Base-by-base conservation (phyloP, 2,113 vertebrate genomes). In the Calidris pygmaea region DNA sequence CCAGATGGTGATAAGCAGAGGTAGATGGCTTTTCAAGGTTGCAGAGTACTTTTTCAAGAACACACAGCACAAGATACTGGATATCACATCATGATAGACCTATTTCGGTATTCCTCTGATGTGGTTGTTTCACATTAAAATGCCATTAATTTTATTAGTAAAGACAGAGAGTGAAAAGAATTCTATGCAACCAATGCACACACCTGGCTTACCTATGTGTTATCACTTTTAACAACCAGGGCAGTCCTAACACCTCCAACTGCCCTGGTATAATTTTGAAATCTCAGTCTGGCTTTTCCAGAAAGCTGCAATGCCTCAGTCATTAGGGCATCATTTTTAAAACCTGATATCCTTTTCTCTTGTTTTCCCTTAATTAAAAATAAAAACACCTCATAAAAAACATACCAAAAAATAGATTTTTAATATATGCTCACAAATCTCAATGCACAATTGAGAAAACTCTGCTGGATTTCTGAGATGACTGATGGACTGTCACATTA, bases 391-490 rank as follows among this genome's bases (percentile, higher is more conserved):
- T 6, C 47, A 26, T 7, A 70, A 41, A 72, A 27, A 2, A 3
- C 19, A 45, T 27, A 52, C 12, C 18, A 70, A 47, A 17, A 48
- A 63, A 41, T 2, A 47, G 29, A 30, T 59, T 73, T 72, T 77
- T 47, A 60, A 37, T 18, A 39, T 24, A 8, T n/a, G 45, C 29
- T 86, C 3, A 27, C 23, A 53, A 56, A 50, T 24, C 23, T 52
- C 0, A 0, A 5, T 78, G 41, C 14, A 67, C 17, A 23, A 1
- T 14, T 67, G 47, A 30, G 5, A 16, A 35, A 41, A 34, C 3
- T 59, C 45, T 65, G 22, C 72, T 35, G 24, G 26, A 52, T 91
- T 81, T 67, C 71, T 83, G 75, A 79, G 63, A 52, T 50, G 32
- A 50, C 9, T 50, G 48, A 23, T 1, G 0, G 23, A 24, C 26